Evolutionary conservation across 2,797 vertebrate genomes (phyloP).

Genomic region (Pygocentrus nattereri): DNA sequence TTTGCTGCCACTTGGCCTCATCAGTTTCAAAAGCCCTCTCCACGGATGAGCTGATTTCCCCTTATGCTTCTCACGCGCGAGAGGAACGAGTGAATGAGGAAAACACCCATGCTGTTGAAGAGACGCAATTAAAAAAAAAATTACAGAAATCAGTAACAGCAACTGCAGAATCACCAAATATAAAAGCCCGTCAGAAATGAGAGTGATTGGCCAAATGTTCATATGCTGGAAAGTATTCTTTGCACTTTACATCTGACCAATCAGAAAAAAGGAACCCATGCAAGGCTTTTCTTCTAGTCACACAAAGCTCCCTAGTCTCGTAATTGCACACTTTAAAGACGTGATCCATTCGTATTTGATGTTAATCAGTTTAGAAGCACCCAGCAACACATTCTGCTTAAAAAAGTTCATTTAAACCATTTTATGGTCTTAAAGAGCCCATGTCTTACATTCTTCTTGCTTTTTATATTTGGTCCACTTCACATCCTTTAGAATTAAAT

Average conservation of each 20-base stretch:
- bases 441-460: no score
- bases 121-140: background rate
- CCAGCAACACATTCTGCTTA: background rate
- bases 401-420: background rate
- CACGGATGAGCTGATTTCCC: conserved; percentile 1
- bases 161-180: background rate
- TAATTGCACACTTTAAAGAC: background rate
- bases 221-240: background rate
- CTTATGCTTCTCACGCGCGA: background rate
- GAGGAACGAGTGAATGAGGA: background rate
- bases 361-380: background rate
- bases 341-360: background rate
- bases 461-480: no score
- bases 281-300: background rate
- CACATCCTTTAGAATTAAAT: no score
- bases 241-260: background rate
- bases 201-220: background rate
- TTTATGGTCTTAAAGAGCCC: background rate
- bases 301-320: background rate
- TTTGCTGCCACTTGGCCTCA: conserved; percentile 9
- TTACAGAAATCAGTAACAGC: background rate
- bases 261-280: background rate
- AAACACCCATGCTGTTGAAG: background rate
- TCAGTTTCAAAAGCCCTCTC: background rate
- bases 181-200: background rate